Conservation (phyloP, 37 sponge, comb jelly and placozoan genomes). For the Eunapius fragilis region DNA sequence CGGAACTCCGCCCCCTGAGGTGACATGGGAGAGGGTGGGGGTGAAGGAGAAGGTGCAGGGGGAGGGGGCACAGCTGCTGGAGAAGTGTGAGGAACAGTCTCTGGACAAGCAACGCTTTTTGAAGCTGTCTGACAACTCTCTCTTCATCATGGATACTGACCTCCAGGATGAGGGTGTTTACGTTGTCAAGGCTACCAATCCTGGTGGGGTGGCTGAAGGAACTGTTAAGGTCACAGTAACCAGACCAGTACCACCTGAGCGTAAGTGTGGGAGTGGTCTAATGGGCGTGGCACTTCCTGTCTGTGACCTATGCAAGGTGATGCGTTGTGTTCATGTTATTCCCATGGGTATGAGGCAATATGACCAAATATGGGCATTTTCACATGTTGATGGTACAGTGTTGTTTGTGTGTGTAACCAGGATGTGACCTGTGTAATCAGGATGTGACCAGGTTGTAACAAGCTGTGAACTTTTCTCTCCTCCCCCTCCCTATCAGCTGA, state of each 20-base stretch:
- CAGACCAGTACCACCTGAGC: conserved; percentile 51
- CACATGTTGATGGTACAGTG: too few species aligned
- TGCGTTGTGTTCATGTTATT: background rate
- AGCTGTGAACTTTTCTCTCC: too few species aligned
- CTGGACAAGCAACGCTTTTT: conserved; percentile 54
- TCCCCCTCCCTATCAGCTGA: conserved; percentile 49
- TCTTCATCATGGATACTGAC: conserved; percentile 45
- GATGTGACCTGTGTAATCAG: too few species aligned
- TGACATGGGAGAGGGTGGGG: conserved; percentile 39
- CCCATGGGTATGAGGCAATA: background rate
- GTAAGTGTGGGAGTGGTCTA: conserved; percentile 21
- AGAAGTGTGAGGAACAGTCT: conserved; percentile 6
- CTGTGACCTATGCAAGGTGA: background rate
- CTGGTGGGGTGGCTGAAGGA: conserved; percentile 19
- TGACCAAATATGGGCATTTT: background rate
- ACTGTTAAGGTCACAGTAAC: conserved; percentile 57
- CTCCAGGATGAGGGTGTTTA: conserved; percentile 63
- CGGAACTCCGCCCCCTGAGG: conserved; percentile 62
- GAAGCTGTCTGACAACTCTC: conserved; percentile 54
- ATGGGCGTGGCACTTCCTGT: background rate
- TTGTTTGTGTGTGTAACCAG: too few species aligned
- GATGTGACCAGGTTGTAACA: too few species aligned
- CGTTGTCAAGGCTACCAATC: conserved; percentile 55
- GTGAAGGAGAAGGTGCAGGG: background rate
- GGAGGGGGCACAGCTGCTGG: background rate